A percentile compares a stretch with the other conserved stretches of the same genome.
Evolutionary conservation across 2,797 vertebrate species (phyloP).

Genomic region (Bufotes viridis): DNA sequence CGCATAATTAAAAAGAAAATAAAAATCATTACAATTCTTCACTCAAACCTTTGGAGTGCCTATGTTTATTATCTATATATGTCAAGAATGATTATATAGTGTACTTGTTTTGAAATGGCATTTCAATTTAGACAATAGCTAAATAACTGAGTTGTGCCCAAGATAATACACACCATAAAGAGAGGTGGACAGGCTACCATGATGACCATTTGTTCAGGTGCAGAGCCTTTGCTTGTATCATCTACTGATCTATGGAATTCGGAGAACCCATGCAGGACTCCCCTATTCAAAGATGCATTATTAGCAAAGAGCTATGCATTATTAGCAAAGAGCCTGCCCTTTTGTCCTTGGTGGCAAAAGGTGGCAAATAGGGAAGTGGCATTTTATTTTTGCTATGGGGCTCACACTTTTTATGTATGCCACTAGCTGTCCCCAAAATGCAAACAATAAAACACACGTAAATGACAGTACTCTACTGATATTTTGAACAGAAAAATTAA

Average conservation of each 20-base stretch:
- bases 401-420: not conserved
- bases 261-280: too few species aligned
- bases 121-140: not conserved
- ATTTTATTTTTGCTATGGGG: not conserved
- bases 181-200: not conserved
- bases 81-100: not conserved
- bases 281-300: not conserved
- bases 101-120: not conserved
- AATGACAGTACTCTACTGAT: not conserved
- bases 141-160: not conserved
- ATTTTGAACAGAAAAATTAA: not conserved
- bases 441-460: not conserved
- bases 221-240: not conserved
- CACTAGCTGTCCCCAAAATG: not conserved
- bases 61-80: too few species aligned
- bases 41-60: too few species aligned
- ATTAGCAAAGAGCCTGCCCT: not conserved
- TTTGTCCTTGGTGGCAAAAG: not conserved
- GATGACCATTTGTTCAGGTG: not conserved
- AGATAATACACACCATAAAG: not conserved
- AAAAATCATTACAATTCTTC: too few species aligned
- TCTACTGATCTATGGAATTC: not conserved
- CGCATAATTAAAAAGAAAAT: too few species aligned
- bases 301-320: not conserved
- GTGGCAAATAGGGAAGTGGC: not conserved